These are phyloP conservation scores for Heliconius nattereri DNA, from an alignment of 1,140 invertebrate species.

Conservation along the genomic window DNA sequence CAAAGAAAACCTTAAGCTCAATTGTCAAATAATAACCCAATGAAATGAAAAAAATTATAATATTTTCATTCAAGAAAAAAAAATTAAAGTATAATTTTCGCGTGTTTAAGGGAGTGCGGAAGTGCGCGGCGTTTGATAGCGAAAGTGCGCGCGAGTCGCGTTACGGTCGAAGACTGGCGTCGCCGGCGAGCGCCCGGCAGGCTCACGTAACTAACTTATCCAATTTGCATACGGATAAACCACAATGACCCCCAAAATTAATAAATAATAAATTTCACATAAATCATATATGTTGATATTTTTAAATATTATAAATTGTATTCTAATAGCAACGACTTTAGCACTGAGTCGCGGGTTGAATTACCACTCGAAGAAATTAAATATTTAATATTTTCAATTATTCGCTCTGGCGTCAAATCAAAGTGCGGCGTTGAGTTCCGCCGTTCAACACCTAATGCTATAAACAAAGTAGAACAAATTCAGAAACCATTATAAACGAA, in stretches of 20 bases:
- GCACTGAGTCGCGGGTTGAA: too few relatives aligned
- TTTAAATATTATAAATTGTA: not conserved
- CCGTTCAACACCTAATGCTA: too few relatives aligned
- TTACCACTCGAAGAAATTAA: too few relatives aligned
- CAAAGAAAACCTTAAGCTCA: not conserved
- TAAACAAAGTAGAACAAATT: too few relatives aligned
- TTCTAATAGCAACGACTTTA: too few relatives aligned
- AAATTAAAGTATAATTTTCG: not conserved
- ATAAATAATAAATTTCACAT: not conserved
- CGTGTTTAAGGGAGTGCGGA: constrained; percentile 42
- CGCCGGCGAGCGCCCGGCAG: constrained; percentile 37
- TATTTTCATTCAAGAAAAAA: not conserved
- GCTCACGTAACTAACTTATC: constrained; percentile 59
- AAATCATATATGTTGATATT: not conserved
- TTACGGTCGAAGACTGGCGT: constrained; percentile 64
- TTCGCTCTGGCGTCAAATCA: too few relatives aligned
- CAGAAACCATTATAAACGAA: too few relatives aligned
- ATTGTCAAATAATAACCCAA: not conserved
- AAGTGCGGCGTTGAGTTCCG: too few relatives aligned
- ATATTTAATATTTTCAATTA: too few relatives aligned
- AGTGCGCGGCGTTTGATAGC: constrained; percentile 56
- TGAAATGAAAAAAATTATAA: not conserved
- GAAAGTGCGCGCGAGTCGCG: constrained; percentile 74
- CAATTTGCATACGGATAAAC: constrained; percentile 46
- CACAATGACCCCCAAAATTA: constrained; percentile 37